phyloP scores from a whole-genome alignment of 2,797 vertebrate genomes.

The Rhinatrema bivittatum region DNA sequence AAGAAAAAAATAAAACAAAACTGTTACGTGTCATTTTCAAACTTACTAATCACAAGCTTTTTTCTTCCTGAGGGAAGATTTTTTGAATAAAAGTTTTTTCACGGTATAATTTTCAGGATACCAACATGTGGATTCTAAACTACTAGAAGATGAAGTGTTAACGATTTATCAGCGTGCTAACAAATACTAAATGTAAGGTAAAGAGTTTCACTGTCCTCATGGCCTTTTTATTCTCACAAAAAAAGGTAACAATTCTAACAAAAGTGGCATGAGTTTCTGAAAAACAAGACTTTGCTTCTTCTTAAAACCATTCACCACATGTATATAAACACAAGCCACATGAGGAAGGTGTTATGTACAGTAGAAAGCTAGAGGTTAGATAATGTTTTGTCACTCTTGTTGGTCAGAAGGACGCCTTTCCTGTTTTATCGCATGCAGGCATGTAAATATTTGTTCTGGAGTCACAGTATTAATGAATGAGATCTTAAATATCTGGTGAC shows the following conservation, averaged over 20 bases:
- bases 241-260: too few relatives aligned
- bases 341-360: slow-evolving; percentile 98
- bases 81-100: slow-evolving; percentile 45
- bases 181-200: slow-evolving; percentile 58
- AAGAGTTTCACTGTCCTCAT: slow-evolving; percentile 38
- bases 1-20: slow-evolving; percentile 28
- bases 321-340: slow-evolving; percentile 92
- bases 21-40: slow-evolving; percentile 46
- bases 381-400: slow-evolving; percentile 94
- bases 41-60: slow-evolving; percentile 33
- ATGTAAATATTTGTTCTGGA: slow-evolving; percentile 99
- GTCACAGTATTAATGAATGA: slow-evolving; percentile 99
- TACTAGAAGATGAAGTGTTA: slow-evolving; percentile 40
- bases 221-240: slow-evolving; percentile 48
- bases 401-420: slow-evolving; percentile 96
- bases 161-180: slow-evolving; percentile 51
- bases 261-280: slow-evolving; percentile 58
- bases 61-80: slow-evolving; percentile 50
- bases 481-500: slow-evolving; percentile 85
- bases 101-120: slow-evolving; percentile 44
- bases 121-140: slow-evolving; percentile 45
- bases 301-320: slow-evolving; percentile 67
- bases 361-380: slow-evolving; percentile 93
- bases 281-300: slow-evolving; percentile 53
- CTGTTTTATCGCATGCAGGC: slow-evolving; percentile 99